Base-by-base conservation (phyloP, 2,888 invertebrate genomes). In the Biston stratarius region DNA sequence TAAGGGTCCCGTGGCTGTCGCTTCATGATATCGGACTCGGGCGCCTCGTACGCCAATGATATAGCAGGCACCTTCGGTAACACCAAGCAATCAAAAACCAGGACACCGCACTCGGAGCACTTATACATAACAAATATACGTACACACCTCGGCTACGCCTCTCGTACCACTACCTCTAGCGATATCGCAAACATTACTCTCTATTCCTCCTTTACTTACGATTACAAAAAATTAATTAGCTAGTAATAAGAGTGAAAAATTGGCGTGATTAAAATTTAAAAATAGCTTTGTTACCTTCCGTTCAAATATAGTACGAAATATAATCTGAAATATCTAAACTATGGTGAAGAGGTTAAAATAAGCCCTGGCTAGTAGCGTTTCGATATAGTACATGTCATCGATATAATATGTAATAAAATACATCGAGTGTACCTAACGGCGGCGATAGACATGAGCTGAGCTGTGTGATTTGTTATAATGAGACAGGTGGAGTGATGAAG, bases 21-120 rank as follows among this genome's bases (percentile, higher is more conserved):
- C 97, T 99, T 99, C 99, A 99, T 99, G 95, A 99, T 99, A 96
- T 99, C 99, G 94, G 98, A 98, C 96, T 99, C 99, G 94, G 99
- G 98, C 95, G 98, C 97, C 96, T 99, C 99, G 95, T 99, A 99
- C 95, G 99, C 99, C 96, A 99, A 96, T 95, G 99, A 99, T 95
- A 99, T 99, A 95, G 99, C 99, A 95, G 99, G 99, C 95, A 98
- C 97, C 98, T 97, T 96, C 94, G 90, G 94, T 94, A 94, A 95
- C 92, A 94, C 90, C 90, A 94, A 92, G 89, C 90, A 91, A 93
- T 94, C 91, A 84, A 85, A 85, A 86, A 86, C 86, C 80, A 86
- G 74, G 78, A 75, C 80, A 79, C 77, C 76, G 77, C 74, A 71
- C 77, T 71, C 69, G 73, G 77, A 47, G 67, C 72, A 78, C 84